Evolutionary conservation across 2,888 invertebrate species (phyloP), one percentile per base, ranked within the genome.

Genomic region (Agelastica alni): DNA sequence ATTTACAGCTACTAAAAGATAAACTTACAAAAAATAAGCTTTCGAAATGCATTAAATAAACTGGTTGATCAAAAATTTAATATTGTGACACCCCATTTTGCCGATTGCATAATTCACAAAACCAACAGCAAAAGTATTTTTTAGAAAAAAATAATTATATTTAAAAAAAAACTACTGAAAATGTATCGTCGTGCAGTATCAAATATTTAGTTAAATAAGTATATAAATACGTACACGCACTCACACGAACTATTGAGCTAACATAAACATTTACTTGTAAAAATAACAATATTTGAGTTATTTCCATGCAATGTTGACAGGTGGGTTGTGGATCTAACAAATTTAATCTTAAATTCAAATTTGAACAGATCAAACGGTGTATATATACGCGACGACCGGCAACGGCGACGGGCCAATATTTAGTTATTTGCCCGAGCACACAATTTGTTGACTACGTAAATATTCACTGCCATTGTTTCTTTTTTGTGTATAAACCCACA

Each of bases 341-440:
- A 75, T 76, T 74, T 77, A 77, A 77, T 77, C 77, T 77, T 76
- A 75, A 76, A 76, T 76, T 76, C 75, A 77, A 77, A 77, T 77
- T 77, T 77, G 77, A 74, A 75, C 75, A 76, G 77, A 76, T 77
- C 76, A 75, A 76, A 76, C 74, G 75, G 63, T 60, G 67, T 70
- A 66, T 51, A 26, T 52, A 13, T 43, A 69, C 14, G n/a, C 20
- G 9, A 36, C 54, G 54, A 41, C 48, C 48, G 48, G 75, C 73
- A 73, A 75, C 72, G 75, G 75, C 73, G 74, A 75, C 72, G 75
- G 75, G 70, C 77, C 76, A 76, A 77, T 77, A 77, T 77, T 77
- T 77, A 76, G 76, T 74, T 77, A 76, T 77, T 77, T 75, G 74
- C 75, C 71, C 72, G 74, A 69, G 73, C 73, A 76, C 72, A 75